phyloP scores from a whole-genome alignment of 2,113 vertebrate species.

The Phalacrocorax carbo region DNA sequence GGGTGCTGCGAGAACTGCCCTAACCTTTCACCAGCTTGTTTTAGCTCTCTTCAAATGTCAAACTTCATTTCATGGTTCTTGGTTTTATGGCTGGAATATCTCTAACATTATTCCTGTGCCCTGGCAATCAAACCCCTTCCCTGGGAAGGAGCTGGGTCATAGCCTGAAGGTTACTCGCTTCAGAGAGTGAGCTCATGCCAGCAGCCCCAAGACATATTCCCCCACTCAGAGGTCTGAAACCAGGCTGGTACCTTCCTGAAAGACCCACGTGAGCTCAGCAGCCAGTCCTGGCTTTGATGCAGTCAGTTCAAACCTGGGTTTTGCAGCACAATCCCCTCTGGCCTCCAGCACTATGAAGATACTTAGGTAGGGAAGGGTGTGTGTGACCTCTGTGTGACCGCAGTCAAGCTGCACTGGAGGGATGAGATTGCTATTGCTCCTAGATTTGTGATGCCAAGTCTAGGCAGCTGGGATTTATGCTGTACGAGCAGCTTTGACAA shows the following conservation, averaged over 20 bases:
- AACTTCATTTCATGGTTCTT: background rate
- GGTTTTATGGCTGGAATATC: background rate
- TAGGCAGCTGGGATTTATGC: background rate
- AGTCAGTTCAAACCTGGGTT: background rate
- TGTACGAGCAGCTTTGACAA: background rate
- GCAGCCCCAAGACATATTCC: background rate
- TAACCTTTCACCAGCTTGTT: background rate
- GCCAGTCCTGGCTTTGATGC: background rate
- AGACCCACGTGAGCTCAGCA: background rate
- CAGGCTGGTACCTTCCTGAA: background rate
- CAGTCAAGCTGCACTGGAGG: background rate
- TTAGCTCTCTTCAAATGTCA: background rate
- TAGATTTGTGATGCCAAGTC: background rate
- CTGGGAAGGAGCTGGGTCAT: background rate
- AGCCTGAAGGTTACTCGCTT: background rate
- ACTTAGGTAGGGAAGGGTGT: background rate
- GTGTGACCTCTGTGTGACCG: background rate
- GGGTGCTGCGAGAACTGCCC: background rate
- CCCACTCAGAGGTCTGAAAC: background rate
- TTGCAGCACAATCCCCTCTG: background rate
- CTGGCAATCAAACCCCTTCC: background rate
- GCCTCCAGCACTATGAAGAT: background rate
- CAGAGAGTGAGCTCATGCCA: background rate
- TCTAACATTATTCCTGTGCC: background rate
- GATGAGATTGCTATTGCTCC: background rate